A percentile compares a stretch with the other conserved stretches of the same genome.
Conservation (phyloP, 2,888 invertebrate species). For the Noctua comes region DNA sequence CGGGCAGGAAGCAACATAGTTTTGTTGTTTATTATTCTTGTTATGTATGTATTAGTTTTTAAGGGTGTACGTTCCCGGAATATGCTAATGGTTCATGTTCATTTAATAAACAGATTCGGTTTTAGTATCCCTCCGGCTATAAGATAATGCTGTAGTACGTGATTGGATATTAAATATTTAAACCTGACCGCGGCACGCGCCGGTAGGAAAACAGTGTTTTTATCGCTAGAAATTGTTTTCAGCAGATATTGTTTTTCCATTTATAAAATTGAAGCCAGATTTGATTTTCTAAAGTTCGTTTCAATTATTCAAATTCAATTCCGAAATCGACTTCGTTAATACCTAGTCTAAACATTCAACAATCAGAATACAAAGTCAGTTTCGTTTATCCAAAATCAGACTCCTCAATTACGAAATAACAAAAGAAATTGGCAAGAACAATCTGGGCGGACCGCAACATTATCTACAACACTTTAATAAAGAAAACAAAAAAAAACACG, state of each 20-base stretch:
- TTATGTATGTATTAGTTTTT: constrained; percentile 52
- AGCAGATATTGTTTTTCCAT: constrained; percentile 21
- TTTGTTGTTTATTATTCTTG: constrained; percentile 48
- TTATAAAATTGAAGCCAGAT: constrained; percentile 13
- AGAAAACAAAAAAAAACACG: constrained; percentile 45
- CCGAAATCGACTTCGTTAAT: constrained; percentile 8
- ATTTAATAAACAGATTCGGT: constrained; percentile 52
- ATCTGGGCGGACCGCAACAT: constrained; percentile 30
- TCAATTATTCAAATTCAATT: constrained; percentile 19
- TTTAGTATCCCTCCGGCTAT: constrained; percentile 20
- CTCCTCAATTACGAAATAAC: constrained; percentile 38
- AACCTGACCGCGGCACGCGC: neutral
- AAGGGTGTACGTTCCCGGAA: constrained; percentile 27
- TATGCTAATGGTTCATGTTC: constrained; percentile 29
- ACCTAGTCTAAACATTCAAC: constrained; percentile 33
- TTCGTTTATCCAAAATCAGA: constrained; percentile 31
- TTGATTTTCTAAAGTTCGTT: constrained; percentile 36
- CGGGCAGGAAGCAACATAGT: constrained; percentile 35
- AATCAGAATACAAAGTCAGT: constrained; percentile 8
- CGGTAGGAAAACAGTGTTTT: neutral
- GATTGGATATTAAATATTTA: constrained; percentile 48
- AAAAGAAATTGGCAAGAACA: constrained; percentile 40
- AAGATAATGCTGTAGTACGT: constrained; percentile 27
- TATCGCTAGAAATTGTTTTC: constrained; percentile 7
- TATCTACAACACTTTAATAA: constrained; percentile 51